These are phyloP conservation scores for Drosophila virilis DNA, from an alignment of 1,140 invertebrate genomes.

Conservation along the genomic window DNA sequence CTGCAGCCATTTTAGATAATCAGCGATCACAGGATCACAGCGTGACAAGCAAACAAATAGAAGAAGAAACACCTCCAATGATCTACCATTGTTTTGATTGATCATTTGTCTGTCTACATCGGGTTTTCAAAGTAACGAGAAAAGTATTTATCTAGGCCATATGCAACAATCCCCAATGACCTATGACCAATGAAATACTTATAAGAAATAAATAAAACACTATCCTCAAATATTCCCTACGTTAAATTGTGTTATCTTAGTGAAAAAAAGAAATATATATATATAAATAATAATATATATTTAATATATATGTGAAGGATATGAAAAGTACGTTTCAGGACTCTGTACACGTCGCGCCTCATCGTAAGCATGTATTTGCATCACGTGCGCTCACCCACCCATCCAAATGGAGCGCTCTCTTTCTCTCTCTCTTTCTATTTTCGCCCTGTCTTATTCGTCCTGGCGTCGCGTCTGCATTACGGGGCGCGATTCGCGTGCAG, in stretches of 20 bases:
- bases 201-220: too few species aligned
- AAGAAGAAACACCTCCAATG: neutral
- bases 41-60: slow-evolving; percentile 11
- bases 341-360: too few species aligned
- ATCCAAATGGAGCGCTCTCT: neutral
- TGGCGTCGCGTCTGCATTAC: slow-evolving; percentile 1
- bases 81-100: slow-evolving; percentile 19
- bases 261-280: too few species aligned
- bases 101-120: slow-evolving; percentile 11
- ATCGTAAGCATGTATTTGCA: neutral
- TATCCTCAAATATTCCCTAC: too few species aligned
- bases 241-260: too few species aligned
- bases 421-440: neutral
- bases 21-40: slow-evolving; percentile 40
- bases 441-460: slow-evolving; percentile 6
- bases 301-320: too few species aligned
- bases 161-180: neutral
- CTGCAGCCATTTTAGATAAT: slow-evolving; percentile 27
- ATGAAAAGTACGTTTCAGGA: too few species aligned
- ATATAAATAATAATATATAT: too few species aligned
- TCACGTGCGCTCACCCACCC: slow-evolving; percentile 1
- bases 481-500: slow-evolving; percentile 38
- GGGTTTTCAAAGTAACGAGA: too few species aligned
- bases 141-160: neutral
- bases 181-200: too few species aligned